Evolutionary conservation across 2,797 vertebrate genomes (phyloP).

Genomic region (Artibeus lituratus): DNA sequence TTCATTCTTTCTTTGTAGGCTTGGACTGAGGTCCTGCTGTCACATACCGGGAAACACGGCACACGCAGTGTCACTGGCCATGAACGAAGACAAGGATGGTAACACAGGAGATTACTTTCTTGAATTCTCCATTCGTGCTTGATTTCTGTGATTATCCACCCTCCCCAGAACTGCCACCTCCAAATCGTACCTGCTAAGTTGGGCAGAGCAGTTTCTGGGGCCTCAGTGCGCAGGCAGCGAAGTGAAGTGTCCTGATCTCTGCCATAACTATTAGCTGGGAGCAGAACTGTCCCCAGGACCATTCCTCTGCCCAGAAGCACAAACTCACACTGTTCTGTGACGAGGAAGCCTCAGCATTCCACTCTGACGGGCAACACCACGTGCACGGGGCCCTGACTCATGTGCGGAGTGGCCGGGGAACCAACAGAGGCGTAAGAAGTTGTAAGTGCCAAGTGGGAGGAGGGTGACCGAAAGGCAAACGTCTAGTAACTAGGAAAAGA

Average conservation of each 20-base stretch:
- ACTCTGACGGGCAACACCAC: constrained; percentile 32
- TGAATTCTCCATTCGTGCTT: neutral
- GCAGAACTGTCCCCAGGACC: constrained; percentile 86
- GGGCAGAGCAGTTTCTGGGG: constrained; percentile 55
- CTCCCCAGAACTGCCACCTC: neutral
- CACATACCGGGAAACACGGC: neutral
- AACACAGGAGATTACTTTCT: neutral
- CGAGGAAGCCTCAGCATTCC: constrained; percentile 48
- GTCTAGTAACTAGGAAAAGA: constrained; percentile 51
- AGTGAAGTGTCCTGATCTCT: constrained; percentile 83
- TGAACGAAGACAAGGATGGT: neutral
- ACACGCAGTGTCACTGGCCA: neutral
- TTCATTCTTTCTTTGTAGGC: neutral
- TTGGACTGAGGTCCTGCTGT: neutral
- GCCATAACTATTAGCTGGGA: constrained; percentile 87
- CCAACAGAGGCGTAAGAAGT: constrained; percentile 39
- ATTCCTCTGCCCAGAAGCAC: constrained; percentile 79
- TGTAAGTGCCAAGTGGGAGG: neutral
- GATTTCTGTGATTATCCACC: neutral
- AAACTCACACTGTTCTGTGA: constrained; percentile 20
- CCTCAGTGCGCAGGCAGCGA: constrained; percentile 74
- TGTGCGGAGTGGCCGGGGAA: neutral
- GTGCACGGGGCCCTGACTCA: neutral
- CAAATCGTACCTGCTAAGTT: constrained; percentile 74
- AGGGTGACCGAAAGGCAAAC: constrained; percentile 50